Base-by-base conservation (phyloP, 1,140 invertebrate genomes). In the Propsilocerus akamusi region DNA sequence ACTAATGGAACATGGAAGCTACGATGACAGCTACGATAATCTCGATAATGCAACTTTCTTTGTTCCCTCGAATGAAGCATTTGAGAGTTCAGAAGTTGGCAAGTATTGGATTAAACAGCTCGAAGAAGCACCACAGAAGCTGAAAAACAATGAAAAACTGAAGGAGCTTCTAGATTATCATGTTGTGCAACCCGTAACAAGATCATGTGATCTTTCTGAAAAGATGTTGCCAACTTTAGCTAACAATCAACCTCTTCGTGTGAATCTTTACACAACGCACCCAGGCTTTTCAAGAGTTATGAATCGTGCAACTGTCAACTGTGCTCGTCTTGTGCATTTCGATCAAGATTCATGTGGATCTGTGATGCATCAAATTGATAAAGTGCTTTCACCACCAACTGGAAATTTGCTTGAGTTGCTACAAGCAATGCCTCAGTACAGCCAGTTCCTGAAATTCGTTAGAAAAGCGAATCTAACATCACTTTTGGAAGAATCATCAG, bases 331-430 rank as follows among this genome's bases (percentile, higher is more conserved):
- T 0, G 68, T 70, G 1, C 68, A 70, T 48, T 64, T 73, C 23
- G 77, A 81, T 56, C 71, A 74, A 50, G 63, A 73, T 52, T 73
- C 72, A 23, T 80, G 77, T 53, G 74, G 74, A 10, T 75, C 74
- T 3, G 68, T 73, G 3, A 66, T 79, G 17, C 75, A 79, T 53
- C 68, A 73, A 55, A 64, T 79, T 7, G 73, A 77, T 55, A 67
- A 68, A 50, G 56, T 76, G 12, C 57, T 79, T 20, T 53, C 67
- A 2, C 71, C 74, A 11, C 69, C 77, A 24, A 66, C 67, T 49
- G 41, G 61, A 59, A 65, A 61, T 52, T 53, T 65, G 26, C 53
- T 65, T 2, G 46, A 61, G 51, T 23, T 55, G 2, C 52, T 65
- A 34, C 60, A 65, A 52, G 52, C 54, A 20, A 65, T 63, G 55